Evolutionary conservation across 2,888 invertebrate species (phyloP).

Genomic region (Cotesia congregata): DNA sequence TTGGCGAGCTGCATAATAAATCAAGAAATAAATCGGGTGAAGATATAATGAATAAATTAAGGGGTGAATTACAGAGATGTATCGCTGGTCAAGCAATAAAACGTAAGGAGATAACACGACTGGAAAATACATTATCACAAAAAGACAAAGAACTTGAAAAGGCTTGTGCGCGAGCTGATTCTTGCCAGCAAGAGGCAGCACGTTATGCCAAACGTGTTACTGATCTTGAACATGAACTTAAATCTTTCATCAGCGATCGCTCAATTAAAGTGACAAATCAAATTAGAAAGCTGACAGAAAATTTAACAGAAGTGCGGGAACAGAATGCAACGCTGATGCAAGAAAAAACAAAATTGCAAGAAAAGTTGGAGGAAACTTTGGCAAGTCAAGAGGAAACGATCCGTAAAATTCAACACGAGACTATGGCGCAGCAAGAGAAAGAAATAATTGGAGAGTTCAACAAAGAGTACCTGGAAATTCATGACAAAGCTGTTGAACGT

Average conservation of each 20-base stretch:
- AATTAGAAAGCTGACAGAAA: slow-evolving; percentile 62
- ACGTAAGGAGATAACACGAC: slow-evolving; percentile 72
- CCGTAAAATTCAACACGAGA: slow-evolving; percentile 57
- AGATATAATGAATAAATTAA: slow-evolving; percentile 69
- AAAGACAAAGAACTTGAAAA: slow-evolving; percentile 67
- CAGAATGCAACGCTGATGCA: slow-evolving; percentile 57
- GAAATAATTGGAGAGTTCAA: slow-evolving; percentile 59
- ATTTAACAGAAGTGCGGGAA: slow-evolving; percentile 58
- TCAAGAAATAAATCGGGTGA: slow-evolving; percentile 65
- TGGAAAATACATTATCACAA: slow-evolving; percentile 67
- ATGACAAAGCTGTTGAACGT: slow-evolving; percentile 64
- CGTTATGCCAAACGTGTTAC: slow-evolving; percentile 59
- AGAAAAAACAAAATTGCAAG: slow-evolving; percentile 58
- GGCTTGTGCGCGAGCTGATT: slow-evolving; percentile 54
- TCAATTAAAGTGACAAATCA: slow-evolving; percentile 62
- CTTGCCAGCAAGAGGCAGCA: slow-evolving; percentile 59
- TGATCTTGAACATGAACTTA: slow-evolving; percentile 64
- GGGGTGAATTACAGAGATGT: slow-evolving; percentile 70
- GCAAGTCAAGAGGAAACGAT: slow-evolving; percentile 59
- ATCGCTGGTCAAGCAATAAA: slow-evolving; percentile 70
- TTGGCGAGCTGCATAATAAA: slow-evolving; percentile 57
- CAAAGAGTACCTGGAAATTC: slow-evolving; percentile 65
- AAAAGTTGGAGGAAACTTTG: slow-evolving; percentile 59
- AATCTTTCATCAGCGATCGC: slow-evolving; percentile 61
- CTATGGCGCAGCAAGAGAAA: slow-evolving; percentile 56